Base-by-base conservation (phyloP, 2,888 invertebrate genomes). In the Dysmachus trigonus region DNA sequence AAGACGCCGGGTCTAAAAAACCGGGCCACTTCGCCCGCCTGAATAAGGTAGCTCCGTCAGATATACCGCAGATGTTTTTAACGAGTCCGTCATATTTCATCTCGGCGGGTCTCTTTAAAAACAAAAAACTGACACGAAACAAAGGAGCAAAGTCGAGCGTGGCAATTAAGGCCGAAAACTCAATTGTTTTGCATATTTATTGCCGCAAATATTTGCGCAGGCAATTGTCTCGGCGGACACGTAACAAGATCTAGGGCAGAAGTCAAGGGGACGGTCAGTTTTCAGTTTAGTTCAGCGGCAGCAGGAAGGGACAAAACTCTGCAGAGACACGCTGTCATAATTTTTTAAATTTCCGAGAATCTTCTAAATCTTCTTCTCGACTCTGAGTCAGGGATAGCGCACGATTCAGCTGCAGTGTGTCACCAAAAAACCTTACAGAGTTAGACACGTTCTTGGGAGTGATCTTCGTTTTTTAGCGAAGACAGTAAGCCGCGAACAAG, bases 171-270 rank as follows among this genome's bases (percentile, higher is more conserved):
- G 27, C 62, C 62, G 27, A 62, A 62, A 62, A 62, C 30, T 47
- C 81, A 33, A 81, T 81, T 81, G 81, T 81, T 53, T 81, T 81
- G 53, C 53, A 81, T 53, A 81, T 81, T 81, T 81, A 81, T 53
- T 81, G 81, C 15, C 30, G 35, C 81, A 81, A 81, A 81, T 62
- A 81, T 81, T 81, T 81, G 51, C 53, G 27, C 62, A 81, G 51
- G 53, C 35, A 81, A 81, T 81, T 53, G 53, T 81, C 18, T 53
- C 47, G 27, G 27, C 62, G 62, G 62, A 22, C 62, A 62, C 62
- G 27, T 62, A 62, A 62, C 62, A 62, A 53, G 81, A 81, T 53
- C 81, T 81, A 27, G 81, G 53, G 62, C 81, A 81, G n/a, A 81
- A 81, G 81, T 81, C 81, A 81, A 81, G 31, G 53, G 81, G 18